Percentiles rank a stretch among this genome's conserved stretches.
These are phyloP conservation scores for Chelonus formosanus DNA, from an alignment of 2,888 invertebrate species.

Conservation along the genomic window DNA sequence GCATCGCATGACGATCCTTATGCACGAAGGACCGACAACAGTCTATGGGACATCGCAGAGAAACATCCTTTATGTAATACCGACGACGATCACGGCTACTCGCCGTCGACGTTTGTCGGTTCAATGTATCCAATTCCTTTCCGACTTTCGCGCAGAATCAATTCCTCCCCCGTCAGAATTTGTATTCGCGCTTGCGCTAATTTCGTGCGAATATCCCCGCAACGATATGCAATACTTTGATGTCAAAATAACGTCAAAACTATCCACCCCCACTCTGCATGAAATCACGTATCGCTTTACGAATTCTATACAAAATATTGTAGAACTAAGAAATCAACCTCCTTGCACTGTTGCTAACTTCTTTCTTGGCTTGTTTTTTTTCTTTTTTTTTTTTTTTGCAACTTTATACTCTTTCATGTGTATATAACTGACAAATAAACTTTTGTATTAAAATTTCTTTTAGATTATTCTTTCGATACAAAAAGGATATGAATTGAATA, in stretches of 20 bases:
- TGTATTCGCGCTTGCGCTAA: constrained; percentile 34
- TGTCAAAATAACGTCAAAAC: constrained; percentile 47
- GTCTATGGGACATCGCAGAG: constrained; percentile 34
- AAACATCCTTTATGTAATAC: constrained; percentile 45
- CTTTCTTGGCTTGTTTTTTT: too few species aligned
- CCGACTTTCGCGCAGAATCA: constrained; percentile 56
- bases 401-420: too few species aligned
- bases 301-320: background rate
- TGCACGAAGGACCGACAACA: background rate
- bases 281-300: too few species aligned
- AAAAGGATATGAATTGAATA: too few species aligned
- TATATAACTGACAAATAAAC: too few species aligned
- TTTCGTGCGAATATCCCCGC: background rate
- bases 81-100: constrained; percentile 24
- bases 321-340: constrained; percentile 37
- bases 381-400: too few species aligned
- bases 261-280: constrained; percentile 5
- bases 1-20: constrained; percentile 27
- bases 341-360: background rate
- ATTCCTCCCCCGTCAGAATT: constrained; percentile 48
- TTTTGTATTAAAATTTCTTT: too few species aligned
- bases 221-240: constrained; percentile 29
- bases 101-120: constrained; percentile 31
- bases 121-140: constrained; percentile 40
- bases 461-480: too few species aligned